Percentiles rank a stretch among this genome's conserved stretches.
phyloP scores from a whole-genome alignment of 2,797 vertebrate species.

The Propithecus perrieri region DNA sequence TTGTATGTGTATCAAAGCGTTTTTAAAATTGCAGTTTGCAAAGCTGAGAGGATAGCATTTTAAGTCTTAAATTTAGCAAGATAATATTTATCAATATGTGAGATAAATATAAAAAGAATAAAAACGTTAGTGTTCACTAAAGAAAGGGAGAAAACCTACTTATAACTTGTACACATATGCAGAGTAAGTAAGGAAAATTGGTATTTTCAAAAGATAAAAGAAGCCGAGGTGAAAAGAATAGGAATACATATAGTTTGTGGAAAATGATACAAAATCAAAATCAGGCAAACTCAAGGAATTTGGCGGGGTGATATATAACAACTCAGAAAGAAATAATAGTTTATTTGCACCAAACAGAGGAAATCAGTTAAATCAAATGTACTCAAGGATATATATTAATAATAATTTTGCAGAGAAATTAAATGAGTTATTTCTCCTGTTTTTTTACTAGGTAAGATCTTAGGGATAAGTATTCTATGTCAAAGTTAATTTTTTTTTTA shows the following conservation, averaged over 20 bases:
- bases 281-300: neutral
- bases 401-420: neutral
- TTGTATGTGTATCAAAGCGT: neutral
- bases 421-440: neutral
- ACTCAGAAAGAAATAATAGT: neutral
- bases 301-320: neutral
- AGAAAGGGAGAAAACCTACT: neutral
- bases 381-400: neutral
- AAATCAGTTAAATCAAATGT: neutral
- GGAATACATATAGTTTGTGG: neutral
- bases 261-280: neutral
- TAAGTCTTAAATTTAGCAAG: neutral
- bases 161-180: neutral
- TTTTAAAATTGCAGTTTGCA: constrained; percentile 35
- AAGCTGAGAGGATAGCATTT: neutral
- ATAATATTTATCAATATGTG: constrained; percentile 9
- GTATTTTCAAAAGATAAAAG: neutral
- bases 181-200: neutral
- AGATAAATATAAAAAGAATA: neutral
- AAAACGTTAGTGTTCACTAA: neutral
- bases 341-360: neutral
- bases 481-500: constrained; percentile 28
- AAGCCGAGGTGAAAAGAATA: neutral
- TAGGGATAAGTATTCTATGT: neutral
- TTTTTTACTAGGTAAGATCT: constrained; percentile 14